These are phyloP conservation scores for Ophion ellenae DNA, from an alignment of 2,888 invertebrate genomes.

Conservation along the genomic window DNA sequence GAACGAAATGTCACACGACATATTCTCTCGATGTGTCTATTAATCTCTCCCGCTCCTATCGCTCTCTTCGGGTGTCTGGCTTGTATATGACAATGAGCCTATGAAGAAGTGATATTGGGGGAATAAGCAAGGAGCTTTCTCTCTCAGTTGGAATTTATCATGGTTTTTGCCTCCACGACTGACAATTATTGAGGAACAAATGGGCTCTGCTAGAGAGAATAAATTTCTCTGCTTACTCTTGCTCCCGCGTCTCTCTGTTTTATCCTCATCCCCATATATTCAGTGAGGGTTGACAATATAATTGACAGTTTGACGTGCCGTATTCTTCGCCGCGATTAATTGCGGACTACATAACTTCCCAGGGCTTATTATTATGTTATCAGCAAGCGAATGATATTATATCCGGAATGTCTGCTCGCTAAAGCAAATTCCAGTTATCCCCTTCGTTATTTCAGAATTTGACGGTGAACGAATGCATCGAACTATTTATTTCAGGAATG, in stretches of 20 bases:
- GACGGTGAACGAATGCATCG: not conserved
- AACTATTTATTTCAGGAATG: too few relatives aligned
- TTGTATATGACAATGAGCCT: constrained; percentile 8
- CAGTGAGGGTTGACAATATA: not conserved
- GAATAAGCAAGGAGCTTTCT: constrained; percentile 19
- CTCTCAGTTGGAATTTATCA: constrained; percentile 23
- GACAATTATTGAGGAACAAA: constrained; percentile 74
- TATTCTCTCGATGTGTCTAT: constrained; percentile 61
- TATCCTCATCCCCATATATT: constrained; percentile 17
- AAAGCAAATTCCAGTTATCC: too few relatives aligned
- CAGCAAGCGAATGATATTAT: not conserved
- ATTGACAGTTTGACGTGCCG: constrained; percentile 34
- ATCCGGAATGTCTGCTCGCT: not conserved
- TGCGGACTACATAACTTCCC: not conserved
- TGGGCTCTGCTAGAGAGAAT: constrained; percentile 65
- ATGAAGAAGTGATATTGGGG: constrained; percentile 21
- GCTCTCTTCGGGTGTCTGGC: not conserved
- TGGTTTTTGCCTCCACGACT: constrained; percentile 13
- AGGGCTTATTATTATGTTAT: not conserved
- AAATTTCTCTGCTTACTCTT: constrained; percentile 3
- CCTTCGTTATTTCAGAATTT: not conserved
- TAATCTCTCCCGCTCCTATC: constrained; percentile 59
- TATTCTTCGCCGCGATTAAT: not conserved
- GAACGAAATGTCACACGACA: constrained; percentile 34
- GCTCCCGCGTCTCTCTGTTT: constrained; percentile 1